Evolutionary conservation across 2,113 vertebrate species (phyloP).

Genomic region (Athene noctua): DNA sequence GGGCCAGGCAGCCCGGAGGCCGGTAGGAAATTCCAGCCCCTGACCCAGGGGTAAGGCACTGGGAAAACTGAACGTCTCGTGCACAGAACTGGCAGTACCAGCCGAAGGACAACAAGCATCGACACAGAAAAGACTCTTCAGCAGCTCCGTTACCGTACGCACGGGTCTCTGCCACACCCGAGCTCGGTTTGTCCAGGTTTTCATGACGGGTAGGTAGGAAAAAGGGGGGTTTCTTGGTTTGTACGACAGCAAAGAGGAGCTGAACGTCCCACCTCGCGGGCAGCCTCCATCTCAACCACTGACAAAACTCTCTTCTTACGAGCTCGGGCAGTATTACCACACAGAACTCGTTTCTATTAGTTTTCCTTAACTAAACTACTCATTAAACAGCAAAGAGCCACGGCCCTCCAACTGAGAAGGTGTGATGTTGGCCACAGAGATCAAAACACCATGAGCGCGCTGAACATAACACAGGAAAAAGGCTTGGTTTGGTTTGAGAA

Average conservation of each 20-base stretch:
- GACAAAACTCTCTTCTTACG: not conserved
- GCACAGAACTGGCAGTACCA: not conserved
- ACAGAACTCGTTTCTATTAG: accelerated
- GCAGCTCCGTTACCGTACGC: accelerated
- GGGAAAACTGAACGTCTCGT: not conserved
- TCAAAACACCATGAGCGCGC: not conserved
- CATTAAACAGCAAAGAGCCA: not conserved
- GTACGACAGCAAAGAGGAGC: not conserved
- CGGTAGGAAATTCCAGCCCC: accelerated
- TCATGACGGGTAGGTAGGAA: accelerated
- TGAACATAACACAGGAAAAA: not conserved
- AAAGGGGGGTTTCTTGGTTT: not conserved
- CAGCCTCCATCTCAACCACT: not conserved
- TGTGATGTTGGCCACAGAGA: not conserved
- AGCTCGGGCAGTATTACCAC: not conserved
- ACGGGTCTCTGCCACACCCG: accelerated
- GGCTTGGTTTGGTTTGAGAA: not conserved
- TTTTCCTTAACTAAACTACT: not conserved
- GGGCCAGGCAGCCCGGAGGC: not conserved
- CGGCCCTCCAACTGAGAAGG: accelerated
- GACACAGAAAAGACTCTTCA: accelerated
- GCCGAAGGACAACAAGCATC: not conserved
- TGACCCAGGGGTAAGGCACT: conserved; percentile 44
- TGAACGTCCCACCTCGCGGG: accelerated
- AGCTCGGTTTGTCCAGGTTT: accelerated